Base-by-base conservation (phyloP, 2,113 vertebrate genomes). In the Micronycteris hirsuta region DNA sequence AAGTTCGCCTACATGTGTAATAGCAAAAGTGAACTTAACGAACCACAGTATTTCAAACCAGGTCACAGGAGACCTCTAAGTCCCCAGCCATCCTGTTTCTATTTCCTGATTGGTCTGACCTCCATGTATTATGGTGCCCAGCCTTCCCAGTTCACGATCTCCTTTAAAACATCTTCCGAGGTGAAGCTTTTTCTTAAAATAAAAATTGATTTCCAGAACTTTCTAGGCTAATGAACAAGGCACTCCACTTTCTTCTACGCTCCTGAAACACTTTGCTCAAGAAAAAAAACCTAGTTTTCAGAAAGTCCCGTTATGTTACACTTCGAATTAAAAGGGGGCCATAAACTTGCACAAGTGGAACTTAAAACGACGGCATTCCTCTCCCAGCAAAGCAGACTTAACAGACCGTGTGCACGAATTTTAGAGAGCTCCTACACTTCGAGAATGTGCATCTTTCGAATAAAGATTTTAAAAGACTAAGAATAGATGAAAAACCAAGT, bases 71-170 rank as follows among this genome's bases (percentile, higher is more conserved):
- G 96, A 91, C 67, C 87, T 87, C 61, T 28, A 88, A 90, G 82
- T 97, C 94, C 91, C 95, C 92, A 96, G 88, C 94, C 90, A 91
- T 73, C 52, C 88, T 82, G 95, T 95, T 97, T 90, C 97, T 92
- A 95, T 96, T 95, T 96, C 91, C 93, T 96, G 94, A 97, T 73
- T 94, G 85, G 91, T 96, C 88, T 97, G 96, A 94, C 93, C 88
- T 95, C 90, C 94, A 86, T 95, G 85, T 36, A 92, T 91, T 68
- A 82, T 22, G 54, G 76, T 95, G 86, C 73, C 63, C 85, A 91
- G 81, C n/a, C 61, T 93, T 82, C 52, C 67, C 56, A 91, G 38
- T 70, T 73, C 95, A 87, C 43, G 26, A 93, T 43, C 85, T 78
- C 85, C 49, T 95, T 92, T 73, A 94, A 97, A 95, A 91, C 85